These are phyloP conservation scores for Sylvilagus floridanus DNA, from an alignment of 2,797 vertebrate genomes.

Conservation along the genomic window DNA sequence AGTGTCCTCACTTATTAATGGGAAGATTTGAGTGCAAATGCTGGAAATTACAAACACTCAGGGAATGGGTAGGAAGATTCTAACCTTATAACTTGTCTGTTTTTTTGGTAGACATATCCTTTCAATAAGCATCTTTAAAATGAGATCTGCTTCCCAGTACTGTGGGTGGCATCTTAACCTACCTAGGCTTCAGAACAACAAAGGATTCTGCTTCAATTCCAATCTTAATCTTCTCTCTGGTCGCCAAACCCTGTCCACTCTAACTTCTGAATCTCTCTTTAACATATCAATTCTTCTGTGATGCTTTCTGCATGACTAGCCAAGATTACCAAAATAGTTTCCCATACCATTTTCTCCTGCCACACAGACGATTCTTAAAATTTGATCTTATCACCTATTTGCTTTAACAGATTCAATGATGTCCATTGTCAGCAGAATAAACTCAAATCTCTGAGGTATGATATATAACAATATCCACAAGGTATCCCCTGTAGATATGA, in stretches of 20 bases:
- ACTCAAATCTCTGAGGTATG: not conserved
- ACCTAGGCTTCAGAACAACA: not conserved
- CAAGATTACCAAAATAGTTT: not conserved
- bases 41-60: not conserved
- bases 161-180: not conserved
- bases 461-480: not conserved
- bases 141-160: not conserved
- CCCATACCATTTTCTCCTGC: not conserved
- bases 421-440: not conserved
- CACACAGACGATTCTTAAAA: slow-evolving; percentile 14
- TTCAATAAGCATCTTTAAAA: not conserved
- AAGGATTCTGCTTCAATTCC: not conserved
- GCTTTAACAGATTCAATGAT: not conserved
- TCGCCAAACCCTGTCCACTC: not conserved
- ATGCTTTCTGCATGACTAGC: not conserved
- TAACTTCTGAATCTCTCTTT: not conserved
- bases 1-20: not conserved
- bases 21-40: slow-evolving; percentile 3
- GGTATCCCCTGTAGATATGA: not conserved
- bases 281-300: not conserved
- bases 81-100: not conserved
- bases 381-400: slow-evolving; percentile 1
- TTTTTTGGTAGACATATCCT: not conserved
- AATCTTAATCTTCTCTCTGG: not conserved
- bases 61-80: not conserved